A percentile compares a stretch with the other conserved stretches of the same genome.
These are phyloP conservation scores for Phalanger gymnotis DNA, from an alignment of 2,797 vertebrate species.

Conservation along the genomic window DNA sequence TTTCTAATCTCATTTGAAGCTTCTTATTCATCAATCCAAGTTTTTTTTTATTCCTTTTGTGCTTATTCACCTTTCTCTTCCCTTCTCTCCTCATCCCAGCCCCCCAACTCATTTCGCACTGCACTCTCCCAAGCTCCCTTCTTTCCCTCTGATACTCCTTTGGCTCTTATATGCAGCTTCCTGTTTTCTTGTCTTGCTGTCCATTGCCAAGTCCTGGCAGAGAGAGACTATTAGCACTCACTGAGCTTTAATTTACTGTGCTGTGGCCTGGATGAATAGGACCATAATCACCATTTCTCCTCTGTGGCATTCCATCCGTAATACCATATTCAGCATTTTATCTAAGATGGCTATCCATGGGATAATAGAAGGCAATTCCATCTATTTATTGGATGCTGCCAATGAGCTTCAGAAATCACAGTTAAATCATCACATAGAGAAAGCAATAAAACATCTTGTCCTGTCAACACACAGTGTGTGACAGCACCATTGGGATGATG, in stretches of 20 bases:
- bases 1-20: constrained; percentile 56
- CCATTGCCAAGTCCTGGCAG: background rate
- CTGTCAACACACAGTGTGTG: background rate
- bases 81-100: background rate
- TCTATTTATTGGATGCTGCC: background rate
- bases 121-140: background rate
- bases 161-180: background rate
- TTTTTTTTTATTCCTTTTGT: constrained; percentile 49
- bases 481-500: background rate
- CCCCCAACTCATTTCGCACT: background rate
- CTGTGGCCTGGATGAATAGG: background rate
- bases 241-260: background rate
- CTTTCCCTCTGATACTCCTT: background rate
- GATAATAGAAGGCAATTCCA: background rate
- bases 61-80: background rate
- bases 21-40: constrained; percentile 55
- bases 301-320: background rate
- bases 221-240: background rate
- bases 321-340: constrained; percentile 3
- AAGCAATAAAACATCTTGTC: constrained; percentile 8
- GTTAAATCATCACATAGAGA: background rate
- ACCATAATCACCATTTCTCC: background rate
- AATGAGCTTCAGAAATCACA: constrained; percentile 22
- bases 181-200: background rate
- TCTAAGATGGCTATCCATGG: background rate